phyloP scores from a whole-genome alignment of 2,888 invertebrate genomes.

The Myopa testacea region DNA sequence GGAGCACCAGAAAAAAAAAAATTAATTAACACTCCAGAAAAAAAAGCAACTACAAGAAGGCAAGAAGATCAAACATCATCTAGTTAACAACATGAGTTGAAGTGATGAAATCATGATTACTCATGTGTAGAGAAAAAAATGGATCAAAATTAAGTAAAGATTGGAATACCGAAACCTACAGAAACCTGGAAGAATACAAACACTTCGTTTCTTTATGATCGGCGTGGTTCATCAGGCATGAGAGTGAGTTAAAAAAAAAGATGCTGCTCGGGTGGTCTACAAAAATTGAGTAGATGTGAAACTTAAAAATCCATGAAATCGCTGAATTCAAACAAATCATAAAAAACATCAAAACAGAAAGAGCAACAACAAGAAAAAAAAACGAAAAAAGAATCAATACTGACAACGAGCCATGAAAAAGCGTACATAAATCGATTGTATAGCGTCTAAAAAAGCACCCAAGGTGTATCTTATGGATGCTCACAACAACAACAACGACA shows the following conservation, averaged over 20 bases:
- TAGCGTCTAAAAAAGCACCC: background rate
- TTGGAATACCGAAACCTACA: no score
- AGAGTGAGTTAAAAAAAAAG: background rate
- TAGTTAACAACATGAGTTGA: no score
- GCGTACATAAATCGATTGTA: conserved; percentile 7
- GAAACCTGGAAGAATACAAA: no score
- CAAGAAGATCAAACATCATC: no score
- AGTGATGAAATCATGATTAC: no score
- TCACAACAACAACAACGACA: background rate
- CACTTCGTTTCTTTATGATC: background rate
- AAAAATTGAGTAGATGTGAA: background rate
- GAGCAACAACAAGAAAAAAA: conserved; percentile 3
- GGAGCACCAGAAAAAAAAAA: no score
- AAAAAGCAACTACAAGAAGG: no score
- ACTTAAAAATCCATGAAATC: conserved; percentile 7
- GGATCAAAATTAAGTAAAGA: no score
- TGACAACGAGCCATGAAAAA: conserved; percentile 1
- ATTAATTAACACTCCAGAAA: no score
- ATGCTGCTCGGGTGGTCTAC: conserved; percentile 22
- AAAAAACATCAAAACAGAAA: background rate
- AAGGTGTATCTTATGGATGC: background rate
- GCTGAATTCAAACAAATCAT: conserved; percentile 18
- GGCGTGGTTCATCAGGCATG: no score
- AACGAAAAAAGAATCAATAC: background rate
- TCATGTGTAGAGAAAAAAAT: no score